Base-by-base conservation (phyloP, 2,888 invertebrate genomes). In the Spisula subtruncata region DNA sequence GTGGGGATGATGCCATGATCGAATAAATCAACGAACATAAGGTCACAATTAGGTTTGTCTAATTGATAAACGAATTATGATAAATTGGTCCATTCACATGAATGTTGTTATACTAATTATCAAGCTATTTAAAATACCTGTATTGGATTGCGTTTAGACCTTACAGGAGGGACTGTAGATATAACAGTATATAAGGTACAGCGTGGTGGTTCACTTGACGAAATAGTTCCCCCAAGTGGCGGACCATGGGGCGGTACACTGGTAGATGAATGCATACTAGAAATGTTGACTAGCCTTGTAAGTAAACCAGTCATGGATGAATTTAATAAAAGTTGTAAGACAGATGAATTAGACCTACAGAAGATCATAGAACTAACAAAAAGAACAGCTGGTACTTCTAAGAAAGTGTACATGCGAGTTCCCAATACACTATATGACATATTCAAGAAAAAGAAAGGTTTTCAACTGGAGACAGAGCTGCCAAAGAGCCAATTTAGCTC, bases 221-320 rank as follows among this genome's bases (percentile, higher is more conserved):
- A 93, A 80, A 32, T 93, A 8, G 60, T 81, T 79, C 85, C 89
- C 29, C 91, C 93, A 0, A 86, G 86, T 29, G 93, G 93, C 0
- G 93, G 93, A 6, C 90, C 93, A 0, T 93, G 92, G 92, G 93
- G 93, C 2, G 93, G 93, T 12, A 93, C 89, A 10, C 25, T 85
- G 8, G 93, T 93, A 4, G 91, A 93, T 71, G 32, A 83, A 66
- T 46, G 85, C 0, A 89, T 88, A 48, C 35, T 29, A 14, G 12
- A 56, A 4, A 66, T 91, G 29, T 51, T 93, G 1, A 80, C 80
- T n/a, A 32, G 81, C 18, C 16, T 92, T 20, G 79, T 86, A 41
- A 83, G 83, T 25, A 56, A 87, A 71, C 41, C 29, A 35, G 82
- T 75, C 18, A 82, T 86, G 66, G 20, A 41, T 5, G 35, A 35